A percentile compares a stretch with the other conserved stretches of the same genome.
phyloP scores from a whole-genome alignment of 2,113 vertebrate species.

The Trematocara macrostoma region DNA sequence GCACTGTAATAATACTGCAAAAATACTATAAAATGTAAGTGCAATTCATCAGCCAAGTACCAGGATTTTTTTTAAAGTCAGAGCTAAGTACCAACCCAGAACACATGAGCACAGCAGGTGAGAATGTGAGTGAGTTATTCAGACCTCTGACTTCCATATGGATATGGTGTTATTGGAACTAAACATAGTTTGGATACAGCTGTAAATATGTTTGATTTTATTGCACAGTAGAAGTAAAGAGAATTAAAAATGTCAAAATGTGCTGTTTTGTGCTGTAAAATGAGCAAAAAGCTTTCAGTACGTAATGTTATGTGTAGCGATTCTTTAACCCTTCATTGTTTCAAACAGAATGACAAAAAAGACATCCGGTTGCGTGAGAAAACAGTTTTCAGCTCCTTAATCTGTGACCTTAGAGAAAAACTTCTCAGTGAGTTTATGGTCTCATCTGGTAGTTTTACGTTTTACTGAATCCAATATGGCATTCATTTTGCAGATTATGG shows the following conservation, averaged over 20 bases:
- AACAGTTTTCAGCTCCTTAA: neutral
- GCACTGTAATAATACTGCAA: neutral
- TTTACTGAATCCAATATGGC: neutral
- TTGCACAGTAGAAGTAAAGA: neutral
- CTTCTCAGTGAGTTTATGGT: neutral
- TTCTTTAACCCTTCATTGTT: neutral
- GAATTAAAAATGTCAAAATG: neutral
- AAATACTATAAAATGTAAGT: neutral
- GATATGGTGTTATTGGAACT: neutral
- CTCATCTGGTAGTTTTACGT: neutral
- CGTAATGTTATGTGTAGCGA: neutral
- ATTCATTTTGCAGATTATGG: neutral
- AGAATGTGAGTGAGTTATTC: neutral
- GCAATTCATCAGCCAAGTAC: neutral
- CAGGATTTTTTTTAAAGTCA: neutral
- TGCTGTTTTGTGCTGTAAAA: neutral
- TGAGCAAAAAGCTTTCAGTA: neutral
- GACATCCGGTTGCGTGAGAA: neutral
- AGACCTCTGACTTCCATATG: neutral
- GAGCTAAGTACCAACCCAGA: neutral
- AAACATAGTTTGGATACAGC: neutral
- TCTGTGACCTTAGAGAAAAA: neutral
- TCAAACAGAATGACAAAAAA: neutral
- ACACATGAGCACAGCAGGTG: neutral
- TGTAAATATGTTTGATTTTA: neutral